Base-by-base conservation (phyloP, 2,888 invertebrate genomes). In the Dysmachus trigonus region DNA sequence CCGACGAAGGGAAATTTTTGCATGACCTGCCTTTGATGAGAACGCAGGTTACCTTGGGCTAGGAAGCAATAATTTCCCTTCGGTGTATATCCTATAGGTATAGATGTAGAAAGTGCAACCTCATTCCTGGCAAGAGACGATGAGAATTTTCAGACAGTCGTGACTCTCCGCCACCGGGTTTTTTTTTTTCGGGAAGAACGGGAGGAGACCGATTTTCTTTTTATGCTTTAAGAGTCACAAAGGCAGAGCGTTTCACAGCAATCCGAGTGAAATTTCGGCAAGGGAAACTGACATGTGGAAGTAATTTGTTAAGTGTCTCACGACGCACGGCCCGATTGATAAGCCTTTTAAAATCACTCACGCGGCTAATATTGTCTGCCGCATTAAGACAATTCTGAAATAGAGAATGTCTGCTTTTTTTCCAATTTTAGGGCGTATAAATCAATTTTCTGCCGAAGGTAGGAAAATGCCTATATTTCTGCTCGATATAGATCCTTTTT, bases 41-140 rank as follows among this genome's bases (percentile, higher is more conserved):
- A 35, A 35, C 73, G n/a, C 22, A 22, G 51, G 51, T 22, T 33
- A 41, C 62, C 33, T 53, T 62, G 33, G 38, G 82, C 82, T 82
- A 35, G 53, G 47, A 82, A 79, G 47, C 51, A 79, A 79, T 79
- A 79, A 79, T 47, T 79, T 79, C 79, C 79, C 79, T 31, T 73
- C 73, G 15, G 33, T n/a, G n/a, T 73, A 35, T 35, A 18, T 6
- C 38, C 15, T 41, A n/a, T 41, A 13, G 38, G n/a, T n/a, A 47
- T 47, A 47, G 47, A 2, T 18, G 47, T 47, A 62, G 62, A 62
- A 62, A 62, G 10, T 62, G 62, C 62, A 62, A 27, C 62, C 27
- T 27, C 27, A 27, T 62, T 62, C 27, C 62, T 22, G 8, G 10
- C 7, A 47, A 18, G 22, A 10, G 62, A 62, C 22, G 27, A 62